phyloP scores from a whole-genome alignment of 2,888 invertebrate species.

The Thymelicus lineola region DNA sequence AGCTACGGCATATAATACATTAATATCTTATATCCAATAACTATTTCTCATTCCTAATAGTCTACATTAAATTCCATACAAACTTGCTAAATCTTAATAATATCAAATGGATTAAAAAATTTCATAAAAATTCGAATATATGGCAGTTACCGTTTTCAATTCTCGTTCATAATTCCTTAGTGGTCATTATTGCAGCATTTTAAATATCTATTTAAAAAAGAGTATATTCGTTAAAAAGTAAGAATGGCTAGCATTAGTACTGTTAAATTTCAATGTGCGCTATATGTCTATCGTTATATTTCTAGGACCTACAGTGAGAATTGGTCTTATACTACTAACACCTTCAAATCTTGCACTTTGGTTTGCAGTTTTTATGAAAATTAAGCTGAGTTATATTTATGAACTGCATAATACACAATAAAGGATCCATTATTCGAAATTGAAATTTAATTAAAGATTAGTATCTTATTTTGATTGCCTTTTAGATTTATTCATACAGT shows the following conservation, averaged over 20 bases:
- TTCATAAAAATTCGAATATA: slow-evolving; percentile 72
- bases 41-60: slow-evolving; percentile 30
- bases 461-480: too few species aligned
- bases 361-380: too few species aligned
- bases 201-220: slow-evolving; percentile 33
- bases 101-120: slow-evolving; percentile 54
- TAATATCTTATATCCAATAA: slow-evolving; percentile 19
- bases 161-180: slow-evolving; percentile 40
- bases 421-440: too few species aligned
- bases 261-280: slow-evolving; percentile 54
- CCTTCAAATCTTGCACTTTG: too few species aligned
- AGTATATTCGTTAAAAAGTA: slow-evolving; percentile 43
- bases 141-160: slow-evolving; percentile 71
- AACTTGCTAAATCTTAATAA: slow-evolving; percentile 45
- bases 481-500: too few species aligned
- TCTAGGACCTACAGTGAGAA: slow-evolving; percentile 47
- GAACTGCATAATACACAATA: too few species aligned
- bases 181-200: slow-evolving; percentile 38
- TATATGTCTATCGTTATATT: slow-evolving; percentile 50
- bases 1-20: slow-evolving; percentile 26
- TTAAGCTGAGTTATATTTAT: too few species aligned
- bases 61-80: slow-evolving; percentile 52
- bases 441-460: too few species aligned
- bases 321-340: slow-evolving; percentile 9
- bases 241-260: slow-evolving; percentile 39